phyloP scores from a whole-genome alignment of 1,140 invertebrate genomes.

The Phortica variegata region DNA sequence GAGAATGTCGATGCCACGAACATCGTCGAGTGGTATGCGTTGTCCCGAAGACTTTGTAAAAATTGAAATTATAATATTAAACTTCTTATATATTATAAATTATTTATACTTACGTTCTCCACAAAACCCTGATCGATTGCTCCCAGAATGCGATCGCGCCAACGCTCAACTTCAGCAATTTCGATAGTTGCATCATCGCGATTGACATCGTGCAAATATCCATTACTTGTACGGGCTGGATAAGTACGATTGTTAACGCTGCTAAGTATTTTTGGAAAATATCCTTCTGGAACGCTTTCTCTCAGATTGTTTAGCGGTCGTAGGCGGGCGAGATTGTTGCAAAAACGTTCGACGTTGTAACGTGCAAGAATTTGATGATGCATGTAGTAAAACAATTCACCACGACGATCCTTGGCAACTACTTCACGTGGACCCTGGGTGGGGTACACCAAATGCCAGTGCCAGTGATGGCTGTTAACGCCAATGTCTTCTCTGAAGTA shows the following conservation, averaged over 20 bases:
- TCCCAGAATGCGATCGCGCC: constrained; percentile 63
- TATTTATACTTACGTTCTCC: constrained; percentile 48
- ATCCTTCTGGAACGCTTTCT: constrained; percentile 60
- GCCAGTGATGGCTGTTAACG: constrained; percentile 72
- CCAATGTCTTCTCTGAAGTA: constrained; percentile 65
- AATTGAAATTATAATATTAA: too few relatives aligned
- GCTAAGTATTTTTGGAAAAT: constrained; percentile 63
- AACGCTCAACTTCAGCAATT: constrained; percentile 62
- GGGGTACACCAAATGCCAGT: constrained; percentile 74
- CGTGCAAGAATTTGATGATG: constrained; percentile 67
- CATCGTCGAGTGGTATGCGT: constrained; percentile 36
- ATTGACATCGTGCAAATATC: constrained; percentile 58
- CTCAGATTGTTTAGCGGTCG: constrained; percentile 61
- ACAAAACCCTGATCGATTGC: constrained; percentile 64
- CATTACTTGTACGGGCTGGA: constrained; percentile 60
- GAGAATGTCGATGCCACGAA: constrained; percentile 63
- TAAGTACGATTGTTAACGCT: constrained; percentile 62
- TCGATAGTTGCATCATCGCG: constrained; percentile 62
- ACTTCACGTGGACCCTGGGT: constrained; percentile 56
- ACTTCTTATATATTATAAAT: too few relatives aligned
- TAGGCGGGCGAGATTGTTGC: constrained; percentile 60
- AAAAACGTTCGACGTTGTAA: constrained; percentile 64
- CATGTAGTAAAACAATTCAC: constrained; percentile 75
- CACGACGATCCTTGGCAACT: constrained; percentile 66
- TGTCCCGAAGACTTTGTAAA: constrained; percentile 20